Evolutionary conservation across 2,797 vertebrate genomes (phyloP).

Genomic region (Meda fulgida): DNA sequence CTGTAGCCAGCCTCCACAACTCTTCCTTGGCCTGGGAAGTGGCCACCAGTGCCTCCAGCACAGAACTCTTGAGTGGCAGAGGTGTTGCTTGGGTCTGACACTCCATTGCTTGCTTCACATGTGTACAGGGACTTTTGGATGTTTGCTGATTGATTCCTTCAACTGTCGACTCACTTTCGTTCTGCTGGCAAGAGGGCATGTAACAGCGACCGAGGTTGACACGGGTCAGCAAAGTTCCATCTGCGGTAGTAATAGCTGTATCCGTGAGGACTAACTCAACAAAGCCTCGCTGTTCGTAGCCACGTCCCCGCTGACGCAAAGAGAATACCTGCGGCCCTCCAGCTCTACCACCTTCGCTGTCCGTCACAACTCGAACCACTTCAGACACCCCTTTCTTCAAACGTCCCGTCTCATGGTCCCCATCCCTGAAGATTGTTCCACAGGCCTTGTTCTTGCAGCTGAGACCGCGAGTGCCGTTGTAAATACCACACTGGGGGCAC

Average conservation of each 20-base stretch:
- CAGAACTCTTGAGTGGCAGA: slow-evolving; percentile 86
- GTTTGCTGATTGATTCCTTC: slow-evolving; percentile 35
- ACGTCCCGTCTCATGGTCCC: slow-evolving; percentile 60
- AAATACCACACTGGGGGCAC: slow-evolving; percentile 90
- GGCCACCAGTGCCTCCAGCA: slow-evolving; percentile 83
- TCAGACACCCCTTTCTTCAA: slow-evolving; percentile 75
- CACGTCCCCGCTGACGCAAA: slow-evolving; percentile 83
- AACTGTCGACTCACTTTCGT: slow-evolving; percentile 59
- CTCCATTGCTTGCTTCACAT: slow-evolving; percentile 87
- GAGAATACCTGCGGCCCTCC: slow-evolving; percentile 83
- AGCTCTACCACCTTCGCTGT: slow-evolving; percentile 68
- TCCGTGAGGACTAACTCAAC: slow-evolving; percentile 87
- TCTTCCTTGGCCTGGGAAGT: slow-evolving; percentile 82
- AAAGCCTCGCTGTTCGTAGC: slow-evolving; percentile 82
- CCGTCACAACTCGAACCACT: slow-evolving; percentile 83
- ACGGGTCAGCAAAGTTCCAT: slow-evolving; percentile 82
- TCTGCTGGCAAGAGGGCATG: slow-evolving; percentile 79
- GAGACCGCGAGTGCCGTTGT: slow-evolving; percentile 91
- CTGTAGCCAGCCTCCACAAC: slow-evolving; percentile 87
- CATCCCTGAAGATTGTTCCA: slow-evolving; percentile 84
- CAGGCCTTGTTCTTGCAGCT: slow-evolving; percentile 96
- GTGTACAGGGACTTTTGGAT: slow-evolving; percentile 84
- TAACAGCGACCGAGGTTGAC: slow-evolving; percentile 90
- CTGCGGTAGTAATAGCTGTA: slow-evolving; percentile 83
- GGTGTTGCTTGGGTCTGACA: slow-evolving; percentile 83